Conservation (phyloP, 2,888 invertebrate species). For the Stenodera caucasica region DNA sequence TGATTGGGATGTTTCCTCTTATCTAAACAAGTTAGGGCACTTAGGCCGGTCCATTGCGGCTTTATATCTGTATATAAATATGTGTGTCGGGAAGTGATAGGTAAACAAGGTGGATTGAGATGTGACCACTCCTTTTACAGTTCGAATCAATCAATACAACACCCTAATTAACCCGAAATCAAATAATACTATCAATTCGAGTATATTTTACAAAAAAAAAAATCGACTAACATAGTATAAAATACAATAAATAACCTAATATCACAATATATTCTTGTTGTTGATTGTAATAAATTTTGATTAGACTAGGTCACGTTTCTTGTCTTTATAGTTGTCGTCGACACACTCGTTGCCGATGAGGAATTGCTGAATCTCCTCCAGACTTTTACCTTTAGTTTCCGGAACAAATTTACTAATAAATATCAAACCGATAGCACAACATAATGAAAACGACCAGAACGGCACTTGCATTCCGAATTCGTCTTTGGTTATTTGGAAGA, state of each 20-base stretch:
- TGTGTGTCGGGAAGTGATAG: constrained; percentile 41
- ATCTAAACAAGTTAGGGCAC: constrained; percentile 53
- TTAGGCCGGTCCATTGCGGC: constrained; percentile 42
- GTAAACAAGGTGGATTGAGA: constrained; percentile 47
- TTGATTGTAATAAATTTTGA: not conserved
- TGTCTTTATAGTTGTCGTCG: constrained; percentile 12
- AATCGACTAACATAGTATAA: constrained; percentile 6
- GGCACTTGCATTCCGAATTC: constrained; percentile 48
- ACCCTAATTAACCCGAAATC: constrained; percentile 24
- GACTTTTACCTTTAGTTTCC: constrained; percentile 55
- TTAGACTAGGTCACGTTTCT: constrained; percentile 15
- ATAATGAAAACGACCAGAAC: constrained; percentile 50
- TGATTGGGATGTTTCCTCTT: constrained; percentile 35
- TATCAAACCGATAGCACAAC: constrained; percentile 45
- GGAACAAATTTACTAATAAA: constrained; percentile 51
- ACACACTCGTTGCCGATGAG: constrained; percentile 53
- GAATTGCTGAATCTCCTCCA: constrained; percentile 58
- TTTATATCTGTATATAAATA: constrained; percentile 29
- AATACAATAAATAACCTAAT: constrained; percentile 12
- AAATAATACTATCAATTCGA: no score
- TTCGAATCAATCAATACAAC: constrained; percentile 44
- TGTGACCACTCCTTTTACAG: constrained; percentile 45
- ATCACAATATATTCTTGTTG: constrained; percentile 17
- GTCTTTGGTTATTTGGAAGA: constrained; percentile 47
- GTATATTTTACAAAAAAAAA: not conserved